A percentile compares a stretch with the other conserved stretches of the same genome.
These are phyloP conservation scores for Siderastrea siderea DNA, from an alignment of 92 coral and sea anemone genomes.

Conservation along the genomic window DNA sequence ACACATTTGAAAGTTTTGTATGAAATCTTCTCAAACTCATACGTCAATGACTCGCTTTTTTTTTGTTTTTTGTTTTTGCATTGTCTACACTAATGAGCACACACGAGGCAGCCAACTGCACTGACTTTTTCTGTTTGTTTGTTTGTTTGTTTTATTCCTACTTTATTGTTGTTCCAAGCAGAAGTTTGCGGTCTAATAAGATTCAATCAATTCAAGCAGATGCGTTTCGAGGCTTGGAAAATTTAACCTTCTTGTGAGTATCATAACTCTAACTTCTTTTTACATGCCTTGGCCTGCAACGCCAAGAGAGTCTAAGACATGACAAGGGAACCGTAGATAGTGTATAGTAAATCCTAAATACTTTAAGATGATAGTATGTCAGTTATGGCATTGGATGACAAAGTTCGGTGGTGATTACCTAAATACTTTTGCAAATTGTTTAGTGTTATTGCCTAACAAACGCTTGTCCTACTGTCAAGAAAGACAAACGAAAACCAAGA, in stretches of 20 bases:
- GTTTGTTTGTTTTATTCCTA: background rate
- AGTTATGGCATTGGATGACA: too few species aligned
- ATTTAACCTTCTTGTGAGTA: conserved; percentile 53
- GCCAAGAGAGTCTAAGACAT: too few species aligned
- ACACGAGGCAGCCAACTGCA: too few species aligned
- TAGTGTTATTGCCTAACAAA: too few species aligned
- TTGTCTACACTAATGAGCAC: background rate
- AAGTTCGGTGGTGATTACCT: too few species aligned
- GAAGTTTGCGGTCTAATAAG: conserved; percentile 40
- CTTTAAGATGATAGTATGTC: too few species aligned
- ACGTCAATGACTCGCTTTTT: background rate
- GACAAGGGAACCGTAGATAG: too few species aligned
- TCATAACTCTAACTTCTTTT: background rate
- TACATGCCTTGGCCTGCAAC: too few species aligned
- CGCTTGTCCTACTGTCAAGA: too few species aligned
- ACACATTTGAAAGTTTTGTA: conserved; percentile 59
- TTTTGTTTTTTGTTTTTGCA: background rate
- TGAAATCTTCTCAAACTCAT: background rate
- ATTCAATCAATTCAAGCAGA: conserved; percentile 27
- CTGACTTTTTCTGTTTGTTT: background rate
- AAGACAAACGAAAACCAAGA: too few species aligned
- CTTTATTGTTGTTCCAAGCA: background rate
- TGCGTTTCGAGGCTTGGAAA: conserved; percentile 48
- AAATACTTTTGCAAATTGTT: too few species aligned
- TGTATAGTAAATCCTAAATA: too few species aligned